Conservation (phyloP, 2,113 vertebrate genomes). For the Vulpes lagopus region DNA sequence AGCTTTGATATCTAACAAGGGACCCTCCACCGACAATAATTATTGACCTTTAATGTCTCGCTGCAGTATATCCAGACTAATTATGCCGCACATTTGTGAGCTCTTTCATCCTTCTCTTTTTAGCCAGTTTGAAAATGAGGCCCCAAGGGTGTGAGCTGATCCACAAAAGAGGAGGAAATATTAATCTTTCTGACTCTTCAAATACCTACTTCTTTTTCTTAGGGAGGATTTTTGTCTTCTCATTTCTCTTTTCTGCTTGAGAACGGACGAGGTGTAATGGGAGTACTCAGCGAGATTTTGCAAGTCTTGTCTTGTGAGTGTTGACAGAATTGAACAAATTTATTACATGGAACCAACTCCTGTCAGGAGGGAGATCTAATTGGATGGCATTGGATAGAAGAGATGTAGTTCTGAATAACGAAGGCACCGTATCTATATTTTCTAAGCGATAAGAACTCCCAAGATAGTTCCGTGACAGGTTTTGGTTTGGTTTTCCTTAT, state of each 20-base stretch:
- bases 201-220: slow-evolving; percentile 5
- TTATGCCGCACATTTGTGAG: background rate
- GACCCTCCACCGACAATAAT: background rate
- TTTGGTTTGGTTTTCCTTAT: background rate
- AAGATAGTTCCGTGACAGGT: background rate
- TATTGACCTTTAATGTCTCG: slow-evolving; percentile 15
- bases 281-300: background rate
- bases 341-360: slow-evolving; percentile 34
- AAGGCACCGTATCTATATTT: background rate
- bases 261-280: background rate
- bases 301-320: slow-evolving; percentile 52
- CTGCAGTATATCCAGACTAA: slow-evolving; percentile 32
- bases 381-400: background rate
- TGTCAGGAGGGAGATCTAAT: slow-evolving; percentile 37
- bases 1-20: background rate
- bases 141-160: slow-evolving; percentile 59
- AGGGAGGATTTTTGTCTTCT: background rate
- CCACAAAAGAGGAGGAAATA: slow-evolving; percentile 49
- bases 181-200: slow-evolving; percentile 62
- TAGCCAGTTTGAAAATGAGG: slow-evolving; percentile 77
- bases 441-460: background rate
- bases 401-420: slow-evolving; percentile 66
- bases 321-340: slow-evolving; percentile 70
- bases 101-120: slow-evolving; percentile 74
- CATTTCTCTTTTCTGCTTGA: background rate